These are phyloP conservation scores for Amphipyra tragopoginis DNA, from an alignment of 2,888 invertebrate species.

Conservation along the genomic window DNA sequence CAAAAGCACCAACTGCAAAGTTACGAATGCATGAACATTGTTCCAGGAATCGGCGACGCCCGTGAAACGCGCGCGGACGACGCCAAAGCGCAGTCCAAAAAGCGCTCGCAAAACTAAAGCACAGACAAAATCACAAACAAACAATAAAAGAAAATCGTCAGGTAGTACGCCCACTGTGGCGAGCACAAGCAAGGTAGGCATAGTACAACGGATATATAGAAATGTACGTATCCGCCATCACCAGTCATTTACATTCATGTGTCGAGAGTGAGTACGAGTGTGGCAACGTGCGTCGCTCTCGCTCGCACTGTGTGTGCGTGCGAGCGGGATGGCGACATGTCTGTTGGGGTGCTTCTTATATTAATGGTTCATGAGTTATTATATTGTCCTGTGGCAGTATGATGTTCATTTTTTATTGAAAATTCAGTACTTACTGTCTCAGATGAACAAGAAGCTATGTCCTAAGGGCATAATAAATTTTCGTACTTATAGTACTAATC, in stretches of 20 bases:
- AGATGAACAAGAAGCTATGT: too few species aligned
- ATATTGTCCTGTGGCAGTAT: too few species aligned
- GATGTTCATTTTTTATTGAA: too few species aligned
- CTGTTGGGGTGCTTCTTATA: conserved; percentile 38
- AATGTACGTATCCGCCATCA: conserved; percentile 89
- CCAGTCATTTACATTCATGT: conserved; percentile 83
- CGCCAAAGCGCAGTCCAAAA: conserved; percentile 83
- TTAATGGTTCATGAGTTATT: too few species aligned
- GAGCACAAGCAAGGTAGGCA: conserved; percentile 89
- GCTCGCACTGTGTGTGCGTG: conserved; percentile 54
- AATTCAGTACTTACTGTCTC: too few species aligned
- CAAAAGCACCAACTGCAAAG: neutral
- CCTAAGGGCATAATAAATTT: too few species aligned
- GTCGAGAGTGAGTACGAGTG: conserved; percentile 70
- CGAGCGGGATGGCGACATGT: conserved; percentile 61
- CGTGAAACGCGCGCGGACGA: conserved; percentile 78
- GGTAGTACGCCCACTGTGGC: conserved; percentile 85
- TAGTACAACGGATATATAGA: conserved; percentile 90
- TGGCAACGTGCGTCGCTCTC: conserved; percentile 62
- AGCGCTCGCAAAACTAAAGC: conserved; percentile 74
- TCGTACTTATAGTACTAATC: too few species aligned
- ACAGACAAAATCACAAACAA: conserved; percentile 69
- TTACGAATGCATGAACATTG: conserved; percentile 13
- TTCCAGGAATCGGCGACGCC: conserved; percentile 78
- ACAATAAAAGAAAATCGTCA: conserved; percentile 79